A percentile compares a stretch with the other conserved stretches of the same genome.
Evolutionary conservation across 1,140 invertebrate genomes (phyloP).

Genomic region (Hormaphis cornu): DNA sequence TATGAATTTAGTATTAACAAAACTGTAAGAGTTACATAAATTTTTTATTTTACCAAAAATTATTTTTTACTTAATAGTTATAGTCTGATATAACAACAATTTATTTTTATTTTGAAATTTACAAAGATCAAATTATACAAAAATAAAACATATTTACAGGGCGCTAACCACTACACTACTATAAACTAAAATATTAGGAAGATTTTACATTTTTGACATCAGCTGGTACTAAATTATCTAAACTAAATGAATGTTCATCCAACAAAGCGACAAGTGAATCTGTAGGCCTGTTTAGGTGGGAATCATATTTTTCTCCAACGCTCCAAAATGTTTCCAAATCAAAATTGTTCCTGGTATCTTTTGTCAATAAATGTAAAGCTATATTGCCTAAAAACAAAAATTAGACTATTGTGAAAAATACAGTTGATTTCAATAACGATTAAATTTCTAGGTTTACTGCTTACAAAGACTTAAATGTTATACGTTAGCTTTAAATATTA

Average conservation of each 20-base stretch:
- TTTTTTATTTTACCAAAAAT: too few relatives aligned
- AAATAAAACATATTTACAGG: background rate
- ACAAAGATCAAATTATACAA: background rate
- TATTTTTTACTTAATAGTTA: too few relatives aligned
- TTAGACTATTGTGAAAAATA: background rate
- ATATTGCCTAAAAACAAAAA: constrained; percentile 63
- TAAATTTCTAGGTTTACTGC: background rate
- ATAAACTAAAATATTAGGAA: background rate
- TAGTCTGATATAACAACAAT: too few relatives aligned
- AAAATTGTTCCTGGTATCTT: constrained; percentile 57
- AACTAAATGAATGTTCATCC: constrained; percentile 53
- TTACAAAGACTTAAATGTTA: too few relatives aligned
- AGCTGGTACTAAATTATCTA: constrained; percentile 51
- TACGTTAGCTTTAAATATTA: too few relatives aligned
- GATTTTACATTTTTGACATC: background rate
- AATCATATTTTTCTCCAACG: constrained; percentile 70
- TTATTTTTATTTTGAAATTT: too few relatives aligned
- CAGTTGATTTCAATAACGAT: background rate
- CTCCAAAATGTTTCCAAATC: constrained; percentile 87
- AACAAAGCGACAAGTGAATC: constrained; percentile 50
- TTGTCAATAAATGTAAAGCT: constrained; percentile 75
- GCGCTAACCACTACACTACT: background rate
- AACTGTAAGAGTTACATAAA: too few relatives aligned
- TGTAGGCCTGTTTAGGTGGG: constrained; percentile 51
- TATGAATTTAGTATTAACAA: too few relatives aligned